A percentile compares a stretch with the other conserved stretches of the same genome.
Evolutionary conservation across 2,888 invertebrate genomes (phyloP).

Genomic region (Neoscelio sp.): DNA sequence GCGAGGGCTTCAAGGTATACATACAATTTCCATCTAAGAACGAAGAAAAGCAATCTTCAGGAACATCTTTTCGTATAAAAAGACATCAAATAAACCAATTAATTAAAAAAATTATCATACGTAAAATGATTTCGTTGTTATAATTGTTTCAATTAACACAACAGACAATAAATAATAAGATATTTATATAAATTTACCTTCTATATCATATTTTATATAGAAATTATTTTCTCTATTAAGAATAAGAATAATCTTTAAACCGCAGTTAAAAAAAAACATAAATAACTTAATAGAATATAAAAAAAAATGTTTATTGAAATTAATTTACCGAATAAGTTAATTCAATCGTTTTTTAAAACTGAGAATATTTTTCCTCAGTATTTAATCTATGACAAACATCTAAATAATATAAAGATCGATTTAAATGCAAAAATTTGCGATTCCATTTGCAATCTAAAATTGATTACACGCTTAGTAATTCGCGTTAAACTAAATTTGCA

Average conservation of each 20-base stretch:
- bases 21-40: conserved; percentile 10
- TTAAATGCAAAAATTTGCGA: conserved; percentile 37
- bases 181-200: too few species aligned
- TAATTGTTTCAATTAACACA: too few species aligned
- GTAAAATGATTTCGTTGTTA: too few species aligned
- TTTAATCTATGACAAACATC: conserved; percentile 16
- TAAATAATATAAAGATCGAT: conserved; percentile 18
- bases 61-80: conserved; percentile 10
- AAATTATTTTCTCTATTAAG: too few species aligned
- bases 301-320: too few species aligned
- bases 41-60: conserved; percentile 18
- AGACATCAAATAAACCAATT: background rate
- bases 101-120: too few species aligned
- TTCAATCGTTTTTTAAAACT: conserved; percentile 2
- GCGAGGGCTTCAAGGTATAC: conserved; percentile 28
- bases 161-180: too few species aligned
- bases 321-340: background rate
- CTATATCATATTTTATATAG: too few species aligned
- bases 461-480: conserved; percentile 11
- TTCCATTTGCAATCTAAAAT: conserved; percentile 24
- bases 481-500: conserved; percentile 13
- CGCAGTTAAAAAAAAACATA: too few species aligned
- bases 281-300: too few species aligned
- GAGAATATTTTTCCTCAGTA: conserved; percentile 1
- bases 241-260: too few species aligned